A percentile compares a stretch with the other conserved stretches of the same genome.
These are phyloP conservation scores for Metacarcinus magister DNA, from an alignment of 2,888 invertebrate species.

Conservation along the genomic window DNA sequence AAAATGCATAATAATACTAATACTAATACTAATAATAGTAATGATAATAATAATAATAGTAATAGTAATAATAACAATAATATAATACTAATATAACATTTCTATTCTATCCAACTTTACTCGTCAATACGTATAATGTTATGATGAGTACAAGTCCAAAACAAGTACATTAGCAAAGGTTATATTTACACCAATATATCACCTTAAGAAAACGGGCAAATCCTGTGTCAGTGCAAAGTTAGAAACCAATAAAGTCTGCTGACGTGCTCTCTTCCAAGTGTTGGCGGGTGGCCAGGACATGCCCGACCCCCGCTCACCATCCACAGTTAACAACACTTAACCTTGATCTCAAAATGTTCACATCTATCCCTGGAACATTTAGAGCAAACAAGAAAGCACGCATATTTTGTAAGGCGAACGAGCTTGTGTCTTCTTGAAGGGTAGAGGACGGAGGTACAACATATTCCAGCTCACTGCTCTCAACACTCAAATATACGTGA, in stretches of 20 bases:
- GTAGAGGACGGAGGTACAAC: background rate
- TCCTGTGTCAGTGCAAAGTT: background rate
- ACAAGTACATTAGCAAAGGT: background rate
- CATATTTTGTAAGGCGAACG: background rate
- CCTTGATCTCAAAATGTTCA: slow-evolving; percentile 40
- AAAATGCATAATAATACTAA: too few relatives aligned
- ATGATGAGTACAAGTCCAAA: background rate
- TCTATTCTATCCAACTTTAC: background rate
- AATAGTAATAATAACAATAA: background rate
- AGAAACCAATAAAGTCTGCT: background rate
- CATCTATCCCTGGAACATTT: background rate
- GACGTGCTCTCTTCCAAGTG: background rate
- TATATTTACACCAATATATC: background rate
- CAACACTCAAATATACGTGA: background rate
- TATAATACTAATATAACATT: background rate
- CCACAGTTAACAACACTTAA: slow-evolving; percentile 17
- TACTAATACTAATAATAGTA: too few relatives aligned
- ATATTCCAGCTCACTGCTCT: background rate
- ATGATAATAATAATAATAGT: background rate
- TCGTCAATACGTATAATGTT: background rate
- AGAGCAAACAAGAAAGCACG: background rate
- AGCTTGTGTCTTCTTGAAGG: background rate
- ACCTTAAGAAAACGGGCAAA: background rate
- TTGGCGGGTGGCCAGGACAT: background rate
- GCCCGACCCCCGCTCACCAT: background rate